These are phyloP conservation scores for Galago senegalensis DNA, from an alignment of 2,797 vertebrate species.

Conservation along the genomic window DNA sequence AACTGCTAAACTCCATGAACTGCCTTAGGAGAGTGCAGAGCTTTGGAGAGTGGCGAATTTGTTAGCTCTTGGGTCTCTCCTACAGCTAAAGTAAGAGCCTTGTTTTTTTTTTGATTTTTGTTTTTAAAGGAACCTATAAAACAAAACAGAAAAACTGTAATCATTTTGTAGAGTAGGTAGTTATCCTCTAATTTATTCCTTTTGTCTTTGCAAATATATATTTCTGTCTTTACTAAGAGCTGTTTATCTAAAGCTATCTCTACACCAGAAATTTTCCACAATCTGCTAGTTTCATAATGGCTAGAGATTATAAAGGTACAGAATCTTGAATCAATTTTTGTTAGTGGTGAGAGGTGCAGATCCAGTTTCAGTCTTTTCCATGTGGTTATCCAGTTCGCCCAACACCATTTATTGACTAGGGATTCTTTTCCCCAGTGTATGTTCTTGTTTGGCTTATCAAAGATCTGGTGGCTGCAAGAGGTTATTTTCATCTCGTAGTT, in stretches of 20 bases:
- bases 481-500: too few relatives aligned
- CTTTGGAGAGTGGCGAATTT: neutral
- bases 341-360: too few relatives aligned
- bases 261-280: neutral
- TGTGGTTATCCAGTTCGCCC: too few relatives aligned
- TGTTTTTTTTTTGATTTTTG: conserved; percentile 45
- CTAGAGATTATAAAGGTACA: neutral
- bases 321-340: neutral
- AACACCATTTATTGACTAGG: too few relatives aligned
- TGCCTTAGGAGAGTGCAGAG: neutral
- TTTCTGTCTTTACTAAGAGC: neutral
- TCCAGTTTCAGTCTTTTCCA: too few relatives aligned
- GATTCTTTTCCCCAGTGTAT: too few relatives aligned
- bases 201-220: neutral
- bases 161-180: neutral
- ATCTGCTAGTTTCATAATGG: neutral
- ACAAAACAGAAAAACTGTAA: neutral
- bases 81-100: neutral
- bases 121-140: neutral
- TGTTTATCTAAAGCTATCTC: neutral
- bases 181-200: neutral
- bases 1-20: neutral
- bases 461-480: too few relatives aligned
- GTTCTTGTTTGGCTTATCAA: too few relatives aligned
- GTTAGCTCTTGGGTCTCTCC: neutral